Percentiles rank a stretch among this genome's conserved stretches.
These are phyloP conservation scores for Scaptomyza pallida DNA, from an alignment of 1,140 invertebrate genomes.

Conservation along the genomic window DNA sequence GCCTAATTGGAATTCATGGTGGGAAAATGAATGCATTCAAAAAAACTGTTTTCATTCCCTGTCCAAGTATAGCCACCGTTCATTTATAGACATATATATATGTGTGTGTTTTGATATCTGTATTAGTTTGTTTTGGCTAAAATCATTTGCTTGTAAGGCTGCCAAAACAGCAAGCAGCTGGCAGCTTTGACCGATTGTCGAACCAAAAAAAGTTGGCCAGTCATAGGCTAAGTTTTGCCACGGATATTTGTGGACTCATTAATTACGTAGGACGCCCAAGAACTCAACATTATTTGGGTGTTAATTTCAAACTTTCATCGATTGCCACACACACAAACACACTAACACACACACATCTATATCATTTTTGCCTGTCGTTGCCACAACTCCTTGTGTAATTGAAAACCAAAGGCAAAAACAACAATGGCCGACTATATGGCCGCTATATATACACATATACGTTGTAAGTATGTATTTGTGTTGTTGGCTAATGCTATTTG, in stretches of 20 bases:
- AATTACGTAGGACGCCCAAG: conserved; percentile 62
- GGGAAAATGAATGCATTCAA: conserved; percentile 18
- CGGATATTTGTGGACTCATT: conserved; percentile 72
- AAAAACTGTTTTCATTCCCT: background rate
- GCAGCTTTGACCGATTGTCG: conserved; percentile 73
- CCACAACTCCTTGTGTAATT: conserved; percentile 67
- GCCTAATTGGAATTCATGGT: conserved; percentile 44
- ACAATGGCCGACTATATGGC: conserved; percentile 50
- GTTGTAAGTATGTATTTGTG: conserved; percentile 1
- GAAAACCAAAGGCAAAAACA: conserved; percentile 74
- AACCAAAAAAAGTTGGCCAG: conserved; percentile 53
- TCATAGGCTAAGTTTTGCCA: conserved; percentile 59
- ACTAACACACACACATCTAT: conserved; percentile 3
- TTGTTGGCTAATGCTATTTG: conserved; percentile 73
- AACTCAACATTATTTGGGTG: conserved; percentile 58
- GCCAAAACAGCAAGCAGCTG: conserved; percentile 40
- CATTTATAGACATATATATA: background rate
- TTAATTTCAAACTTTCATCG: conserved; percentile 82
- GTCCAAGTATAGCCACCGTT: background rate
- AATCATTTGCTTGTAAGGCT: conserved; percentile 74
- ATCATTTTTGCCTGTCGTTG: conserved; percentile 30
- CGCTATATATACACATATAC: conserved; percentile 11
- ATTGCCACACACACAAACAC: conserved; percentile 38
- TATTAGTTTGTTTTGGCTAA: conserved; percentile 37
- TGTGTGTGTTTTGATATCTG: no score